A percentile compares a stretch with the other conserved stretches of the same genome.
These are phyloP conservation scores for Fregata magnificens DNA, from an alignment of 2,113 vertebrate species.

Conservation along the genomic window DNA sequence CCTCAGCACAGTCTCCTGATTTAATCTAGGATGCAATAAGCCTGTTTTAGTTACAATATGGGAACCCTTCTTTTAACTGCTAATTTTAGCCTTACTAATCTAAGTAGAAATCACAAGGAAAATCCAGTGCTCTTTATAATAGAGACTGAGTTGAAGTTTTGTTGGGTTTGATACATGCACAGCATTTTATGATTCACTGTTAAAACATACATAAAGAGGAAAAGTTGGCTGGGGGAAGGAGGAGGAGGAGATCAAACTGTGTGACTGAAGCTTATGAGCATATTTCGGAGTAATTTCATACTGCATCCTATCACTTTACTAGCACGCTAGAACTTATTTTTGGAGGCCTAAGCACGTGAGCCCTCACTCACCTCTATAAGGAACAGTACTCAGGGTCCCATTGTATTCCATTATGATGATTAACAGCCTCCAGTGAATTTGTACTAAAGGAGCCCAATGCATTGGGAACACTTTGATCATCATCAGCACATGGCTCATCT, in stretches of 20 bases:
- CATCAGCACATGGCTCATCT: not conserved
- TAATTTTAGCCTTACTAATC: conserved; percentile 10
- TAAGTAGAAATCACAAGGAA: not conserved
- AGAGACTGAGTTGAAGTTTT: not conserved
- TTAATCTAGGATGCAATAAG: not conserved
- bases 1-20: not conserved
- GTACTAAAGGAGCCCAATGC: not conserved
- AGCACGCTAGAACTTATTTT: not conserved
- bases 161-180: not conserved
- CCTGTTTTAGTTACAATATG: not conserved
- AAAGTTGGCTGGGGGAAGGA: not conserved
- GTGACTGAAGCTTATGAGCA: not conserved
- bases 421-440: not conserved
- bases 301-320: not conserved
- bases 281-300: not conserved
- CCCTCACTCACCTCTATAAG: not conserved
- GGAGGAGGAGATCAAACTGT: not conserved
- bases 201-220: not conserved
- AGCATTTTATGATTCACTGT: not conserved
- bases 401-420: not conserved
- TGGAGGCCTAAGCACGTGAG: not conserved
- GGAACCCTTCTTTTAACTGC: not conserved
- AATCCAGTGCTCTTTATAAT: not conserved
- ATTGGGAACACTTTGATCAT: not conserved
- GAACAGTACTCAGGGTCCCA: not conserved